Conservation (phyloP, 2,888 invertebrate genomes). For the Autographa gamma region DNA sequence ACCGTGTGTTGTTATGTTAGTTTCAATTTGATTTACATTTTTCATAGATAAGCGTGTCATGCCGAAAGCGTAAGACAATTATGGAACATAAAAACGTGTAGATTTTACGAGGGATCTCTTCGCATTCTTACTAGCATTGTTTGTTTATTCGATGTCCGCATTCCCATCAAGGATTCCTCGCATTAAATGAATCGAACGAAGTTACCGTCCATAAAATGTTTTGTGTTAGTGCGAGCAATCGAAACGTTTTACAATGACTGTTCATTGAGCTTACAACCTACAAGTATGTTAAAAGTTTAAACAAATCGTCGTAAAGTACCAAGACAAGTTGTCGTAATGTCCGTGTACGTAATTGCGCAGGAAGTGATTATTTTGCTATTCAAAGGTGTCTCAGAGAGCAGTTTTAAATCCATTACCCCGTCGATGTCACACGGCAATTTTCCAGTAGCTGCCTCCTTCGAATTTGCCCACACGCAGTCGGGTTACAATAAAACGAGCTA, state of each 20-base stretch:
- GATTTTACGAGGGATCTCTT: slow-evolving; percentile 44
- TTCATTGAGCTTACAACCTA: slow-evolving; percentile 27
- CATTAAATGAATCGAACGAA: slow-evolving; percentile 49
- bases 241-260: slow-evolving; percentile 31
- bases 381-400: slow-evolving; percentile 79
- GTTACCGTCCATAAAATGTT: slow-evolving; percentile 39
- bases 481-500: slow-evolving; percentile 81
- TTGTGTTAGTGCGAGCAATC: slow-evolving; percentile 26
- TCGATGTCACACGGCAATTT: slow-evolving; percentile 87
- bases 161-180: slow-evolving; percentile 55
- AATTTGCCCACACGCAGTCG: slow-evolving; percentile 82
- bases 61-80: slow-evolving; percentile 48
- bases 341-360: slow-evolving; percentile 71
- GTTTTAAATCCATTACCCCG: slow-evolving; percentile 87
- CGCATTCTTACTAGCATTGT: slow-evolving; percentile 49
- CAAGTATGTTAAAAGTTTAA: slow-evolving; percentile 46
- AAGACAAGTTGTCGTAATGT: slow-evolving; percentile 70
- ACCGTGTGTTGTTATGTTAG: neutral
- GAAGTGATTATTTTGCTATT: slow-evolving; percentile 85
- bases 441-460: slow-evolving; percentile 80
- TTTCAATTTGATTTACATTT: neutral
- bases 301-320: slow-evolving; percentile 65
- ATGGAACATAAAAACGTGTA: slow-evolving; percentile 55
- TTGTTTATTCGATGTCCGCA: slow-evolving; percentile 49
- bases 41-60: slow-evolving; percentile 35